These are phyloP conservation scores for Lethrus apterus DNA, from an alignment of 1,140 invertebrate species.

Conservation along the genomic window DNA sequence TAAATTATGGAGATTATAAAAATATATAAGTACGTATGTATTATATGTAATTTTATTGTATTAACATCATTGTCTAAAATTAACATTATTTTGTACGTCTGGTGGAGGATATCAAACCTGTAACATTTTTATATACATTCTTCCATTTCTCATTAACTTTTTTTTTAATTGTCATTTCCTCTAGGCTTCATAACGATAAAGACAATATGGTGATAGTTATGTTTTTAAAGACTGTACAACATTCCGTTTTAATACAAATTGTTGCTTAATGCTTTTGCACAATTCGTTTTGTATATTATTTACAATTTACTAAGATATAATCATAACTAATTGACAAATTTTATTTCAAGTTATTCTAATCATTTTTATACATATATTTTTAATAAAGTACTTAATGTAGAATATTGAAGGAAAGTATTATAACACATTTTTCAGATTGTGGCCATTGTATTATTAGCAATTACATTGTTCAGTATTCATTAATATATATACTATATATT, in stretches of 20 bases:
- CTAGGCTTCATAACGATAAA: too few species aligned
- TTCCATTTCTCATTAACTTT: not conserved
- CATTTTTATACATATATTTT: not conserved
- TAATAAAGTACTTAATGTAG: not conserved
- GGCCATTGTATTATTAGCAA: slow-evolving; percentile 10
- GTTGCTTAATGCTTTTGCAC: not conserved
- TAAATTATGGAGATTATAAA: slow-evolving; percentile 11
- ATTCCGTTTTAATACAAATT: not conserved
- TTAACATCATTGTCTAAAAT: not conserved
- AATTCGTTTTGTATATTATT: slow-evolving; percentile 1
- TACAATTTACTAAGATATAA: not conserved
- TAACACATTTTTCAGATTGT: too few species aligned
- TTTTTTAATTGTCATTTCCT: too few species aligned
- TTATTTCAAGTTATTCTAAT: not conserved
- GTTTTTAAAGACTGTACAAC: not conserved
- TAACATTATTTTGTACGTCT: not conserved
- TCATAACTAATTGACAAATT: not conserved
- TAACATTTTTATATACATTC: not conserved
- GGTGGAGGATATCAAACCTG: not conserved
- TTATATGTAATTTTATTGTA: slow-evolving; percentile 4
- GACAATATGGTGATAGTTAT: too few species aligned
- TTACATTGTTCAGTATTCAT: slow-evolving; percentile 11
- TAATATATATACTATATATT: slow-evolving; percentile 7
- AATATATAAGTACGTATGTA: slow-evolving; percentile 1
- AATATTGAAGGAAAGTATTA: not conserved